Evolutionary conservation across 2,797 vertebrate genomes (phyloP).

Genomic region (Sphaeramia orbicularis): DNA sequence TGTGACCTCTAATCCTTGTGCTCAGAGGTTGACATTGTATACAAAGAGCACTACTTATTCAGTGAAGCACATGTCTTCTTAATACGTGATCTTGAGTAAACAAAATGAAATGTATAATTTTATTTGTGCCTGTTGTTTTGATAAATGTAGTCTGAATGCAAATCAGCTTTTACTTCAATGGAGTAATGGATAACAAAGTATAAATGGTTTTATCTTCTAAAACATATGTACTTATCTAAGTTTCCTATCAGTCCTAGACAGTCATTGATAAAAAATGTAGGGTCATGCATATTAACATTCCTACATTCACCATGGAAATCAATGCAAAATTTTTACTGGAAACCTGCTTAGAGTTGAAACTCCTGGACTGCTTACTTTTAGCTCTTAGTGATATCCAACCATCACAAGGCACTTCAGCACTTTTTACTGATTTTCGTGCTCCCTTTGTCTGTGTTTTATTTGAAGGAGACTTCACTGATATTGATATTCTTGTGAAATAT

Average conservation of each 20-base stretch:
- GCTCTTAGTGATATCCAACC: not conserved
- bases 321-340: not conserved
- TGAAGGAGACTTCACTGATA: not conserved
- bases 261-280: not conserved
- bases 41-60: conserved; percentile 60
- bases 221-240: not conserved
- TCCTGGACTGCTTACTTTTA: not conserved
- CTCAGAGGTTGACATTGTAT: conserved; percentile 43
- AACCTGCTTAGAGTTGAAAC: not conserved
- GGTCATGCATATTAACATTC: not conserved
- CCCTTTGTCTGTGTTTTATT: not conserved
- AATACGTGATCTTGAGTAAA: conserved; percentile 17
- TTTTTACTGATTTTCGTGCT: not conserved
- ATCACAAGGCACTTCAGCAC: not conserved
- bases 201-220: no score
- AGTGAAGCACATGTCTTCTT: conserved; percentile 38
- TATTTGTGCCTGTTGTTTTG: conserved; percentile 5
- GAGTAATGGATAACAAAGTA: no score
- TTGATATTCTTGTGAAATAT: conserved; percentile 3
- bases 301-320: not conserved
- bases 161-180: no score
- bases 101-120: conserved; percentile 9
- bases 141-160: not conserved
- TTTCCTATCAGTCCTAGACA: not conserved
- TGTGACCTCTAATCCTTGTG: conserved; percentile 48